A percentile compares a stretch with the other conserved stretches of the same genome.
Conservation (phyloP, 2,113 vertebrate species). For the Zapornia atra region DNA sequence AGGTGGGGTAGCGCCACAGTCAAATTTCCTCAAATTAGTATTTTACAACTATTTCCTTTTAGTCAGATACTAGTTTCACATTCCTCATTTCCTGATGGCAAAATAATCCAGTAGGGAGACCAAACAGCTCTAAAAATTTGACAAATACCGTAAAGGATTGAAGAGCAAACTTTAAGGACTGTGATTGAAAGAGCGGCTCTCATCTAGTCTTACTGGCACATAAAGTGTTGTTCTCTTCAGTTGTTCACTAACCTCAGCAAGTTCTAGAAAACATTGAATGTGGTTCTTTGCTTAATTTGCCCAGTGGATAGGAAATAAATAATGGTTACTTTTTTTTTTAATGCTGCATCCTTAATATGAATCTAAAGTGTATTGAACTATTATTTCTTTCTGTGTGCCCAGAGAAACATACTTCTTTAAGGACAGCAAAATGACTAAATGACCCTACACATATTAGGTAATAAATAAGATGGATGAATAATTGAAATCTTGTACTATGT, state of each 20-base stretch:
- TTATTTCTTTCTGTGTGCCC: conserved; percentile 53
- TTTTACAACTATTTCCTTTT: background rate
- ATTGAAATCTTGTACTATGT: conserved; percentile 67
- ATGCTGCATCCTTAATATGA: conserved; percentile 29
- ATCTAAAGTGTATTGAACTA: conserved; percentile 39
- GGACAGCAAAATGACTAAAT: conserved; percentile 52
- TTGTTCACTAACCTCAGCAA: background rate
- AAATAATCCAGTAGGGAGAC: background rate
- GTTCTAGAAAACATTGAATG: background rate
- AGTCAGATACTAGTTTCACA: background rate
- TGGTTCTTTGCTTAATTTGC: conserved; percentile 12
- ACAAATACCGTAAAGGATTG: background rate
- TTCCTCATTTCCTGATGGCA: background rate
- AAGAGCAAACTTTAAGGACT: background rate
- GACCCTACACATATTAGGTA: conserved; percentile 22
- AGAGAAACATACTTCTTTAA: conserved; percentile 60
- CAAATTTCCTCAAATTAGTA: background rate
- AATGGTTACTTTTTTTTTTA: background rate
- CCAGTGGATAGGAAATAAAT: conserved; percentile 2
- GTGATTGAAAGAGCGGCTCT: background rate
- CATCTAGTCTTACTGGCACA: background rate
- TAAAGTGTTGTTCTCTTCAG: background rate
- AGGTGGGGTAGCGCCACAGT: background rate
- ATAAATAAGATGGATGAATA: conserved; percentile 77
- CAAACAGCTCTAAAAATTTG: background rate